Evolutionary conservation across 1,140 invertebrate species (phyloP).

Genomic region (Drosophila lacteicornis): DNA sequence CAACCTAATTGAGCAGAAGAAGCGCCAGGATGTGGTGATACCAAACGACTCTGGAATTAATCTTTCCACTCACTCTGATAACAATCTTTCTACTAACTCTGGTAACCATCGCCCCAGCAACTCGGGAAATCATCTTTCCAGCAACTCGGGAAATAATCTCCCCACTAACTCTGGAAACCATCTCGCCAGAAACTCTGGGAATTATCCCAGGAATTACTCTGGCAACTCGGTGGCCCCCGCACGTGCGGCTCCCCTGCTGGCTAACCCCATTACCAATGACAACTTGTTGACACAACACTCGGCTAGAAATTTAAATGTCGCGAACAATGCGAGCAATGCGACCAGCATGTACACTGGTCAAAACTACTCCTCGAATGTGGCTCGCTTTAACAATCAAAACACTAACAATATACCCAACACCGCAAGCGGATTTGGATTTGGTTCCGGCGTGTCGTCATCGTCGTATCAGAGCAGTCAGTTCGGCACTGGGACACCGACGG

Average conservation of each 20-base stretch:
- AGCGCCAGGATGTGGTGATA: slow-evolving; percentile 25
- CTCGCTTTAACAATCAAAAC: slow-evolving; percentile 55
- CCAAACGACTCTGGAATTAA: not conserved
- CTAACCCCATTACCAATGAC: slow-evolving; percentile 11
- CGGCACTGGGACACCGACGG: slow-evolving; percentile 5
- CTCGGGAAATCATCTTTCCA: not conserved
- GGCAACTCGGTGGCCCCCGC: not conserved
- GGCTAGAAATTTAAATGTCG: slow-evolving; percentile 12
- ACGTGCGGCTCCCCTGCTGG: not conserved
- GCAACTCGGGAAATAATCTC: not conserved
- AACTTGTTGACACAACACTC: slow-evolving; percentile 22
- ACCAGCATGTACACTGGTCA: slow-evolving; percentile 40
- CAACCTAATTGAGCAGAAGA: slow-evolving; percentile 68
- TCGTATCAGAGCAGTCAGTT: slow-evolving; percentile 19
- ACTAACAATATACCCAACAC: slow-evolving; percentile 30
- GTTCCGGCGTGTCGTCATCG: slow-evolving; percentile 15
- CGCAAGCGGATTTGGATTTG: slow-evolving; percentile 26
- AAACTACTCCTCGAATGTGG: slow-evolving; percentile 52
- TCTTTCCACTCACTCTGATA: not conserved
- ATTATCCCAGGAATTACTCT: not conserved
- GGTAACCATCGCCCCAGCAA: not conserved
- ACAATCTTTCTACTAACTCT: not conserved
- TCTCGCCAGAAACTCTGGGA: not conserved
- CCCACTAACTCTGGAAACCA: not conserved
- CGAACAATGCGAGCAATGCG: slow-evolving; percentile 12